These are phyloP conservation scores for Pogonocichla stellata DNA, from an alignment of 2,113 vertebrate species.

Conservation along the genomic window DNA sequence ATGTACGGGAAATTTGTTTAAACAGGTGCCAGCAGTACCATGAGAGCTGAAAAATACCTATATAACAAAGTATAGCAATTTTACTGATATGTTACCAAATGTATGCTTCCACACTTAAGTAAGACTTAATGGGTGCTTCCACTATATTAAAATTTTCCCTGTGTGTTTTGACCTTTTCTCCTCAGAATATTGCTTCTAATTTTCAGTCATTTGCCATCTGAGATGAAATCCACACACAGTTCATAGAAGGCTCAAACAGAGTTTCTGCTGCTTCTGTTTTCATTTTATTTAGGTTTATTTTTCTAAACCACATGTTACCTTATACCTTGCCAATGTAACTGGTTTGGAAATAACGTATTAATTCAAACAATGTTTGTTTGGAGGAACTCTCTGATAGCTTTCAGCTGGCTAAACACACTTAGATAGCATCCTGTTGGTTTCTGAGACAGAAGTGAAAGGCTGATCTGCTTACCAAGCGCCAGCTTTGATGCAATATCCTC, in stretches of 20 bases:
- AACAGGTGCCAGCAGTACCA: background rate
- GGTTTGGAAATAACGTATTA: conserved; percentile 56
- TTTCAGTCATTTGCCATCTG: background rate
- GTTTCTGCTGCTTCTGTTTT: conserved; percentile 52
- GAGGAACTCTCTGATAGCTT: conserved; percentile 56
- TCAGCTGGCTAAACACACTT: conserved; percentile 66
- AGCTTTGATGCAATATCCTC: conserved; percentile 20
- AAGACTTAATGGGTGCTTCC: background rate
- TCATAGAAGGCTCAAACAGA: conserved; percentile 32
- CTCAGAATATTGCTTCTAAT: background rate
- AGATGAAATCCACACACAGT: conserved; percentile 13
- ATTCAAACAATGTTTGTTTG: conserved; percentile 64
- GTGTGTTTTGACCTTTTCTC: background rate
- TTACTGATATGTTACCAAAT: background rate
- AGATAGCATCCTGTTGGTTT: conserved; percentile 55
- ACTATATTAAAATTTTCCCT: background rate
- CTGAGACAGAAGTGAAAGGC: conserved; percentile 34
- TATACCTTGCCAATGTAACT: conserved; percentile 57
- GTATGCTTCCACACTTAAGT: background rate
- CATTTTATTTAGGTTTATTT: conserved; percentile 65
- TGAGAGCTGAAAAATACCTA: background rate
- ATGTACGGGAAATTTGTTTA: background rate
- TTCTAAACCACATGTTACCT: conserved; percentile 58
- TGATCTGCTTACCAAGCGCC: background rate
- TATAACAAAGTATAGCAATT: background rate